Conservation (phyloP, 2,888 invertebrate species). For the Melanophora roralis region DNA sequence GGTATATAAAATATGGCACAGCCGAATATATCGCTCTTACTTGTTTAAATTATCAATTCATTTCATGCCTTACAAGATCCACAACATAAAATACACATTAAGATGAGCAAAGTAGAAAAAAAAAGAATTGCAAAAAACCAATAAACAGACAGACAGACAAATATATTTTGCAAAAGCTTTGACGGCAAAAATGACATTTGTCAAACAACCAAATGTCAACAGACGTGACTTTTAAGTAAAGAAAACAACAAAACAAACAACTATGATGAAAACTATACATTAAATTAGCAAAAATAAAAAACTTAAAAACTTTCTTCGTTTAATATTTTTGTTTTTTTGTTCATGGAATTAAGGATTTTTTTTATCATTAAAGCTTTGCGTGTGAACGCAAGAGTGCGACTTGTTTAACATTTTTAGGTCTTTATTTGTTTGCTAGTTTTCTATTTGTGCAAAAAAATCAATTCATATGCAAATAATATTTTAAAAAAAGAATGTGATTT, state of each 20-base stretch:
- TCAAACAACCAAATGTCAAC: conserved; percentile 61
- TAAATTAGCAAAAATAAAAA: too few relatives aligned
- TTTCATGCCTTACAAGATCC: conserved; percentile 57
- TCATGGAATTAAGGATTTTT: conserved; percentile 36
- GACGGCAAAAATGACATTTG: conserved; percentile 63
- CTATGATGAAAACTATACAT: too few relatives aligned
- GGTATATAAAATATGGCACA: too few relatives aligned
- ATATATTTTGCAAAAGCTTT: conserved; percentile 54
- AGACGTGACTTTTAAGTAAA: conserved; percentile 53
- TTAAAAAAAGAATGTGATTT: conserved; percentile 39
- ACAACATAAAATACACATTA: conserved; percentile 47
- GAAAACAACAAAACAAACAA: conserved; percentile 5
- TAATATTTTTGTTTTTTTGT: not conserved
- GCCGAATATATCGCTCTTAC: too few relatives aligned
- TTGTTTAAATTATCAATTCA: conserved; percentile 60
- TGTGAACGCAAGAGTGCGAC: not conserved
- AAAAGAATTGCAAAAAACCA: conserved; percentile 32
- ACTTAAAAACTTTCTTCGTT: conserved; percentile 48
- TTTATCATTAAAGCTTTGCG: not conserved
- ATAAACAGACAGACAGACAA: conserved; percentile 17
- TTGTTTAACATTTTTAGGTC: conserved; percentile 9
- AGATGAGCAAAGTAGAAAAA: conserved; percentile 6
- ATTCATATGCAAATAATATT: conserved; percentile 59
- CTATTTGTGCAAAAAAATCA: conserved; percentile 36
- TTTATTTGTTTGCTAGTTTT: conserved; percentile 6